A percentile compares a stretch with the other conserved stretches of the same genome.
These are phyloP conservation scores for Pecten maximus DNA, from an alignment of 2,888 invertebrate genomes.

Conservation along the genomic window DNA sequence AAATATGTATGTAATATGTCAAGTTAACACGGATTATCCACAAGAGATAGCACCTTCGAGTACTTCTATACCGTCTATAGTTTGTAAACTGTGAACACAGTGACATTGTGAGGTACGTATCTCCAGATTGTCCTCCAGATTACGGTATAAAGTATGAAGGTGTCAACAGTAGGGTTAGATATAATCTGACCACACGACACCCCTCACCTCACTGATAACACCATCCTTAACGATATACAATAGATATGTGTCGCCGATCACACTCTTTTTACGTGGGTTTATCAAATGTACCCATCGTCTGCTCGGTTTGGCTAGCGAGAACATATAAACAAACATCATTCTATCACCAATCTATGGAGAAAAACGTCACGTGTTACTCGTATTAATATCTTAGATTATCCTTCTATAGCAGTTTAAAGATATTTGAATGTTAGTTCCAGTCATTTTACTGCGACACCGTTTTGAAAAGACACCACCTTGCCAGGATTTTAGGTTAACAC, in stretches of 20 bases:
- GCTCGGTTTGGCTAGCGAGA: not conserved
- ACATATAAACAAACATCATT: conserved; percentile 13
- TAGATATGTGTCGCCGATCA: conserved; percentile 2
- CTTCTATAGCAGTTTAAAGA: not conserved
- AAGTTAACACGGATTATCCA: too few relatives aligned
- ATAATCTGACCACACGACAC: not conserved
- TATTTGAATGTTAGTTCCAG: not conserved
- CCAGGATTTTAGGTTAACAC: not conserved
- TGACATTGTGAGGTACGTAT: too few relatives aligned
- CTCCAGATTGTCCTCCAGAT: too few relatives aligned
- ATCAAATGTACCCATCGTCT: not conserved
- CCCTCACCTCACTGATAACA: not conserved
- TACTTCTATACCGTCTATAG: too few relatives aligned
- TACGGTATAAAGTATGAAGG: not conserved
- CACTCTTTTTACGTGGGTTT: not conserved
- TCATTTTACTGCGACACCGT: not conserved
- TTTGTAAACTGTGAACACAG: too few relatives aligned
- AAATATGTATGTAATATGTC: too few relatives aligned
- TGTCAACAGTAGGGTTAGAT: not conserved
- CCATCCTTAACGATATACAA: not conserved
- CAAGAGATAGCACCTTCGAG: too few relatives aligned
- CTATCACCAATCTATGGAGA: not conserved
- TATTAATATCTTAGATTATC: conserved; percentile 20
- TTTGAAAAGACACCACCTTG: not conserved
- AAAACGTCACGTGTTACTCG: not conserved